Evolutionary conservation across 2,113 vertebrate species (phyloP).

Genomic region (Capricornis sumatraensis): DNA sequence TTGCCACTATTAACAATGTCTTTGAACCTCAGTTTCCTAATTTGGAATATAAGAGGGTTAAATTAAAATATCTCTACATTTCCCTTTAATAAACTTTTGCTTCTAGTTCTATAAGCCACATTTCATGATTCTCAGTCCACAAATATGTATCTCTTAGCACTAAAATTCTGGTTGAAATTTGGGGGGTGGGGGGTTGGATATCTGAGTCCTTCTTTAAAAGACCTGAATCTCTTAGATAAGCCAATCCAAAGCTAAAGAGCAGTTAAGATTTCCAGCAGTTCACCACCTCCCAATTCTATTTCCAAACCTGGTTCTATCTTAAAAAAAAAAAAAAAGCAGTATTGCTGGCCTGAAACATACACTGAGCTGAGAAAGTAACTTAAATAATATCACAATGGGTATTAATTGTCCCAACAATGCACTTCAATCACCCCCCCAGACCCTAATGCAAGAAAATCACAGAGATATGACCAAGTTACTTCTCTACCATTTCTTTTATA

Average conservation of each 20-base stretch:
- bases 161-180: not conserved
- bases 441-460: not conserved
- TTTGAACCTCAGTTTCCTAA: not conserved
- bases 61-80: not conserved
- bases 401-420: not conserved
- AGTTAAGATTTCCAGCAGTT: not conserved
- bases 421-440: not conserved
- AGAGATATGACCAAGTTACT: not conserved
- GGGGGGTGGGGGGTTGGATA: not conserved
- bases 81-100: not conserved
- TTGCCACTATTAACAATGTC: not conserved
- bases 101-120: slow-evolving; percentile 4
- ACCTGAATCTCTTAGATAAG: not conserved
- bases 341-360: not conserved
- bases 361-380: not conserved
- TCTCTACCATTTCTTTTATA: not conserved
- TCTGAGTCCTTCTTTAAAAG: not conserved
- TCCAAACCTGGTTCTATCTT: slow-evolving; percentile 14
- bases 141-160: not conserved
- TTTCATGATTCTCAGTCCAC: slow-evolving; percentile 5
- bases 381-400: not conserved
- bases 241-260: not conserved
- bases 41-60: not conserved
- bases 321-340: not conserved
- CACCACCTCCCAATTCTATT: not conserved